Conservation (phyloP, 64 coral and sea anemone genomes). For the Pachyseris speciosa region DNA sequence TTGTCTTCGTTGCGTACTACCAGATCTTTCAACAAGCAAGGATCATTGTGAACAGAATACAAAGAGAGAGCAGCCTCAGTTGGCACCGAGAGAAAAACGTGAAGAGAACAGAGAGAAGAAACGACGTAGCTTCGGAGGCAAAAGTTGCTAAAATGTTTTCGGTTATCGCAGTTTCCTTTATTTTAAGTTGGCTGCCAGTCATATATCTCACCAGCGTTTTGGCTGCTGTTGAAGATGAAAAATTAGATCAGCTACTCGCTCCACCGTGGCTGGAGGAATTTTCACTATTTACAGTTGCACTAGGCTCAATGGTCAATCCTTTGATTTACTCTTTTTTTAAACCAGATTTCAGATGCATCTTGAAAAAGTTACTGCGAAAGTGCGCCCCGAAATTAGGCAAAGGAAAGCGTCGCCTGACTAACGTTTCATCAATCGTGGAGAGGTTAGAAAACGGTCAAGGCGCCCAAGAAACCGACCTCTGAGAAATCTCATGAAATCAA, state of each 20-base stretch:
- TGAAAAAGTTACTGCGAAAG: slow-evolving; percentile 26
- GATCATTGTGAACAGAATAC: slow-evolving; percentile 15
- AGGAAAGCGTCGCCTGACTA: neutral
- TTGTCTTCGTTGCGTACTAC: slow-evolving; percentile 59
- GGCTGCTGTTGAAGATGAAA: neutral
- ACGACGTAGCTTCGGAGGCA: slow-evolving; percentile 30
- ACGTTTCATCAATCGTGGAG: neutral
- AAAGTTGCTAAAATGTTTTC: slow-evolving; percentile 65
- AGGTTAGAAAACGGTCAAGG: neutral
- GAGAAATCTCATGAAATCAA: no score
- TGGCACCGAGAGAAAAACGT: neutral
- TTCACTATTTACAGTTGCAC: slow-evolving; percentile 68
- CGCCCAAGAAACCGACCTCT: neutral
- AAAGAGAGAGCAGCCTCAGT: slow-evolving; percentile 29
- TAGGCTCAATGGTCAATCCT: slow-evolving; percentile 81
- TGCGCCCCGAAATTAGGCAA: neutral
- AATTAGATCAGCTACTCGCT: neutral
- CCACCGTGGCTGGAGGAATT: neutral
- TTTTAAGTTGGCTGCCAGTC: slow-evolving; percentile 73
- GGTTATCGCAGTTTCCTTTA: slow-evolving; percentile 48
- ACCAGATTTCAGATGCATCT: slow-evolving; percentile 77
- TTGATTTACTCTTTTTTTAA: slow-evolving; percentile 86
- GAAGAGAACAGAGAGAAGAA: slow-evolving; percentile 10
- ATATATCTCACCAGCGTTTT: slow-evolving; percentile 63
- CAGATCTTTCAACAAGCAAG: slow-evolving; percentile 71